Evolutionary conservation across 2,113 vertebrate species (phyloP).

Genomic region (Corydoras maculifer): DNA sequence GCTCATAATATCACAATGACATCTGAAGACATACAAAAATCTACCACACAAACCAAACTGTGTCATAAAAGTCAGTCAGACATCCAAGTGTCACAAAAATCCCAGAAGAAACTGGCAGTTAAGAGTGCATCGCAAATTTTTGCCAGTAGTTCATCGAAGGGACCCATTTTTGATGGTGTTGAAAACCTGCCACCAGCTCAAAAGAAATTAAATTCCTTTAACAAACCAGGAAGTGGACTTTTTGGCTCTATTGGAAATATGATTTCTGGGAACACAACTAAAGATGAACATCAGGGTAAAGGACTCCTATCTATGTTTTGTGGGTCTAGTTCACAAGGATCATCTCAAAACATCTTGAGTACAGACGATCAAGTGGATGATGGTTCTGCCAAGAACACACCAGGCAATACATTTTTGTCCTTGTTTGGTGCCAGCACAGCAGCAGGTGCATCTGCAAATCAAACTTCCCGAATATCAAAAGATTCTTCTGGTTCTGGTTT

Average conservation of each 20-base stretch:
- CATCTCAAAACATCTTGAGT: constrained; percentile 41
- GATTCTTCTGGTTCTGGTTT: constrained; percentile 49
- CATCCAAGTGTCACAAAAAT: constrained; percentile 2
- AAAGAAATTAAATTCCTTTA: constrained; percentile 52
- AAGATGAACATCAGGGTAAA: constrained; percentile 58
- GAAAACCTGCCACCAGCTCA: constrained; percentile 43
- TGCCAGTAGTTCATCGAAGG: constrained; percentile 29
- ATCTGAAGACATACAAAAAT: constrained; percentile 54
- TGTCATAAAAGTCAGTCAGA: constrained; percentile 34
- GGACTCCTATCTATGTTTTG: constrained; percentile 59
- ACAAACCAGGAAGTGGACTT: constrained; percentile 56
- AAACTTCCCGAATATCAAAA: constrained; percentile 35
- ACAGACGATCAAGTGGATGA: background rate
- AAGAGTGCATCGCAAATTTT: constrained; percentile 51
- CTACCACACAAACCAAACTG: constrained; percentile 46
- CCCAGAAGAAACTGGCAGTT: constrained; percentile 38
- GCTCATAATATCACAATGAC: constrained; percentile 41
- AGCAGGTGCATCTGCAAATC: constrained; percentile 33
- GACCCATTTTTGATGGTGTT: constrained; percentile 34
- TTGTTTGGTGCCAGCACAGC: constrained; percentile 52
- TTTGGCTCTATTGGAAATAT: constrained; percentile 72
- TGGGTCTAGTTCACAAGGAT: constrained; percentile 45
- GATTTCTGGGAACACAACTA: constrained; percentile 49
- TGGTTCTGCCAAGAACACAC: constrained; percentile 50
- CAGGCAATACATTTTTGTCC: constrained; percentile 57